These are phyloP conservation scores for Ophion costatus DNA, from an alignment of 2,888 invertebrate genomes.

Conservation along the genomic window DNA sequence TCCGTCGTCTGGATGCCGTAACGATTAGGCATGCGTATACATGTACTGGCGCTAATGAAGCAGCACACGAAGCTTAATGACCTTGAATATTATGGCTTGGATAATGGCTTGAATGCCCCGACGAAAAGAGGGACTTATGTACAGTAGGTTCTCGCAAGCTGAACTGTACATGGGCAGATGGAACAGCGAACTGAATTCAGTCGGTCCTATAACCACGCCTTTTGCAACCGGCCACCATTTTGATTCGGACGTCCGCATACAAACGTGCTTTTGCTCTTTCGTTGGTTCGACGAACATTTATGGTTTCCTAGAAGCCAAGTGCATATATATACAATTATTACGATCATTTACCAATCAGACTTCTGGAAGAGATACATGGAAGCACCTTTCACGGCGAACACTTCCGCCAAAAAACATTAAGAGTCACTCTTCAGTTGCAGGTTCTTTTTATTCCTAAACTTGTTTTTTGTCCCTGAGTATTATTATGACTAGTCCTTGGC, in stretches of 20 bases:
- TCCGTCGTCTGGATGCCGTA: neutral
- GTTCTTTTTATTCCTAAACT: neutral
- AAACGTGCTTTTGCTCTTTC: slow-evolving; percentile 5
- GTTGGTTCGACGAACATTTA: slow-evolving; percentile 52
- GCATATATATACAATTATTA: neutral
- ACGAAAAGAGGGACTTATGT: slow-evolving; percentile 22
- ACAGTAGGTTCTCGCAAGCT: slow-evolving; percentile 29
- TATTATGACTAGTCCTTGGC: neutral
- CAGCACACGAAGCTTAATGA: slow-evolving; percentile 28
- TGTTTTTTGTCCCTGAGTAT: neutral
- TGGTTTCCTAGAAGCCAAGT: slow-evolving; percentile 28
- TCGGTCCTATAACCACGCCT: slow-evolving; percentile 57
- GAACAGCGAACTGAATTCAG: slow-evolving; percentile 47
- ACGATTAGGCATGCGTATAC: slow-evolving; percentile 27
- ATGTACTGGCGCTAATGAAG: slow-evolving; percentile 43
- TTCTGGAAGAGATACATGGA: neutral
- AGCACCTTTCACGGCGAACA: neutral
- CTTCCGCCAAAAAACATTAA: neutral
- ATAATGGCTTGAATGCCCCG: slow-evolving; percentile 9
- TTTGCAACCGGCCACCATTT: slow-evolving; percentile 60
- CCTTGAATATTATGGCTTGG: no score
- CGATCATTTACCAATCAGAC: neutral
- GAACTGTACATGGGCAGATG: slow-evolving; percentile 21
- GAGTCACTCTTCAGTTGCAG: neutral
- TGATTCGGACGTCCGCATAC: slow-evolving; percentile 16